A percentile compares a stretch with the other conserved stretches of the same genome.
phyloP scores from a whole-genome alignment of 2,888 invertebrate species.

The Eurois occulta region DNA sequence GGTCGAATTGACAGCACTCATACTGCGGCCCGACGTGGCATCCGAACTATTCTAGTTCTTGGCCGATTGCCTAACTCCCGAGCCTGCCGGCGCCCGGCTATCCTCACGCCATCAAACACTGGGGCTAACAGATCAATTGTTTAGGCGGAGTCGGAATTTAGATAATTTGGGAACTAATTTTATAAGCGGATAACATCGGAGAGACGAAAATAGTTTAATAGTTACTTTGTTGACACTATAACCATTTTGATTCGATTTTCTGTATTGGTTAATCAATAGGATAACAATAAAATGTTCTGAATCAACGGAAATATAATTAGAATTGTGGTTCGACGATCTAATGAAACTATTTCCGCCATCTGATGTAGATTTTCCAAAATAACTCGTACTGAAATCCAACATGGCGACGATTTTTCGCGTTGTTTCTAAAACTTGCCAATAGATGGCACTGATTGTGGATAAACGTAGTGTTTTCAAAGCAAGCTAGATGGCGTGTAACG shows the following conservation, averaged over 20 bases:
- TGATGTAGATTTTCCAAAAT: slow-evolving; percentile 2
- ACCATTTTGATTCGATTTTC: background rate
- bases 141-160: slow-evolving; percentile 38
- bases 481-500: slow-evolving; percentile 43
- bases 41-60: slow-evolving; percentile 86
- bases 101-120: slow-evolving; percentile 54
- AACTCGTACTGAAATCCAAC: slow-evolving; percentile 1
- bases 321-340: background rate
- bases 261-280: background rate
- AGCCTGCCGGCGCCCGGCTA: slow-evolving; percentile 71
- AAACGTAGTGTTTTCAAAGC: background rate
- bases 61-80: slow-evolving; percentile 80
- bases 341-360: slow-evolving; percentile 45
- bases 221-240: background rate
- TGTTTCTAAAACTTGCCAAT: background rate
- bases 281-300: background rate
- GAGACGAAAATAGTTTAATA: background rate
- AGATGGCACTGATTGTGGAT: slow-evolving; percentile 47
- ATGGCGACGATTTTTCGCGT: background rate
- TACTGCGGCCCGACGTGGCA: slow-evolving; percentile 70
- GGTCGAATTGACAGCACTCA: slow-evolving; percentile 80
- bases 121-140: slow-evolving; percentile 60
- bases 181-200: background rate
- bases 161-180: slow-evolving; percentile 26
- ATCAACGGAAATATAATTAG: background rate